Evolutionary conservation across 1,140 invertebrate genomes (phyloP).

Genomic region (Drosophila subobscura): DNA sequence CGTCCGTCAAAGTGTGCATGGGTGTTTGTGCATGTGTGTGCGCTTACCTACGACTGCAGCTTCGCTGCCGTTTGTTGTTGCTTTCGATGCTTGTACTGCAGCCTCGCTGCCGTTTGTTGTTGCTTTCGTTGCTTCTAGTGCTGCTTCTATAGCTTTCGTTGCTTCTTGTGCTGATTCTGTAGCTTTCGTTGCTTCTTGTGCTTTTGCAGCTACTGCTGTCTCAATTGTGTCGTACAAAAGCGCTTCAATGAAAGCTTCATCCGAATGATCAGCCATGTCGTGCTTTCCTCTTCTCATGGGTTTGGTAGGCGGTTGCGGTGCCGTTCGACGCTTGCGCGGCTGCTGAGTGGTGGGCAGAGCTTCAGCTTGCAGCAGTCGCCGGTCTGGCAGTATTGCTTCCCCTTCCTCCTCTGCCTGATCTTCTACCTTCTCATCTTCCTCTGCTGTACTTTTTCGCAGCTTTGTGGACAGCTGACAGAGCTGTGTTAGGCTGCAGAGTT

Average conservation of each 20-base stretch:
- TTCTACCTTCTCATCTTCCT: background rate
- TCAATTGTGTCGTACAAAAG: slow-evolving; percentile 27
- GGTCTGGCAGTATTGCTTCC: slow-evolving; percentile 1
- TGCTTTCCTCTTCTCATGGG: background rate
- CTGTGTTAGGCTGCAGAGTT: slow-evolving; percentile 14
- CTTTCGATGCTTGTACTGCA: too few species aligned
- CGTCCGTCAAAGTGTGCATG: too few species aligned
- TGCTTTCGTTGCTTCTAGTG: too few species aligned
- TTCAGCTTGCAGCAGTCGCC: background rate
- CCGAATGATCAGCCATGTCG: slow-evolving; percentile 22
- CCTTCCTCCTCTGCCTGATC: background rate
- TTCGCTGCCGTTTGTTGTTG: too few species aligned
- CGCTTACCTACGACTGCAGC: too few species aligned
- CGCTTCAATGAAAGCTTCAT: slow-evolving; percentile 35
- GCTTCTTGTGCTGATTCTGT: too few species aligned
- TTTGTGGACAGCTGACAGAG: slow-evolving; percentile 19
- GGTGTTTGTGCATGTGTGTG: too few species aligned
- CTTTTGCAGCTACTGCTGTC: slow-evolving; percentile 7
- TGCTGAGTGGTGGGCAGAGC: slow-evolving; percentile 18
- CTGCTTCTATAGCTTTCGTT: too few species aligned
- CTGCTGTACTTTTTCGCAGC: background rate
- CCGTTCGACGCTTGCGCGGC: slow-evolving; percentile 32
- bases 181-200: too few species aligned
- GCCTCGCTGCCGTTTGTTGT: too few species aligned
- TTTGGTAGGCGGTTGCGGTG: slow-evolving; percentile 24